These are phyloP conservation scores for Drosophila sulfurigaster DNA, from an alignment of 1,140 invertebrate species.

Conservation along the genomic window DNA sequence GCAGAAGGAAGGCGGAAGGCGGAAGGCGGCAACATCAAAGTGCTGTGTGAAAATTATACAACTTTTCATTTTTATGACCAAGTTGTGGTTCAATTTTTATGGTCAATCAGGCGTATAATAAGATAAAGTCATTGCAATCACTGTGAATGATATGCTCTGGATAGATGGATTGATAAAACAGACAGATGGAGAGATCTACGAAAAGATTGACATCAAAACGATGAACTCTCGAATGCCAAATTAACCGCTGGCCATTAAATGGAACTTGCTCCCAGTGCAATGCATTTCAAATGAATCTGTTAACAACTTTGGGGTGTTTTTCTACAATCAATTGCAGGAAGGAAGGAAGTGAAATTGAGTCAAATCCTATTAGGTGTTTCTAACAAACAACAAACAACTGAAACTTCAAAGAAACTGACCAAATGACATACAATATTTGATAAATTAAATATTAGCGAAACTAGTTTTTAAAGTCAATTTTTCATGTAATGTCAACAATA, in stretches of 20 bases:
- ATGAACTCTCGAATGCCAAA: conserved; percentile 1
- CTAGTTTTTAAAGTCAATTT: conserved; percentile 1
- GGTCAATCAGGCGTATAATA: conserved; percentile 77
- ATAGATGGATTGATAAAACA: conserved; percentile 25
- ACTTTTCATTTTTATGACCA: conserved; percentile 76
- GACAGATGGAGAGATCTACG: not conserved
- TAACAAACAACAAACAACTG: conserved; percentile 41
- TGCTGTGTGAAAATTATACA: conserved; percentile 63
- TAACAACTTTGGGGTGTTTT: conserved; percentile 28
- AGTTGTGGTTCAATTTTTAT: conserved; percentile 64
- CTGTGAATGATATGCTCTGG: conserved; percentile 29
- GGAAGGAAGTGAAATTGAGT: not conserved
- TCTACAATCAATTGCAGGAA: not conserved
- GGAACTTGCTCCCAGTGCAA: conserved; percentile 40
- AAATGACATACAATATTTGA: conserved; percentile 57
- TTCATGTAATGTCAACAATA: no score
- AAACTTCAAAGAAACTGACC: conserved; percentile 59
- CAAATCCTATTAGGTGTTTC: conserved; percentile 45
- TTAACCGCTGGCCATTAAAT: conserved; percentile 3
- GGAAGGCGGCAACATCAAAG: conserved; percentile 59
- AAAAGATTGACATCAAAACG: not conserved
- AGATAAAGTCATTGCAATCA: conserved; percentile 70
- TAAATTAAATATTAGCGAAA: conserved; percentile 58
- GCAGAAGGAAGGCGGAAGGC: no score
- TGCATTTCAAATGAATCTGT: conserved; percentile 67